Conservation (phyloP, 2,113 vertebrate species). For the Chlamydotis undulata region DNA sequence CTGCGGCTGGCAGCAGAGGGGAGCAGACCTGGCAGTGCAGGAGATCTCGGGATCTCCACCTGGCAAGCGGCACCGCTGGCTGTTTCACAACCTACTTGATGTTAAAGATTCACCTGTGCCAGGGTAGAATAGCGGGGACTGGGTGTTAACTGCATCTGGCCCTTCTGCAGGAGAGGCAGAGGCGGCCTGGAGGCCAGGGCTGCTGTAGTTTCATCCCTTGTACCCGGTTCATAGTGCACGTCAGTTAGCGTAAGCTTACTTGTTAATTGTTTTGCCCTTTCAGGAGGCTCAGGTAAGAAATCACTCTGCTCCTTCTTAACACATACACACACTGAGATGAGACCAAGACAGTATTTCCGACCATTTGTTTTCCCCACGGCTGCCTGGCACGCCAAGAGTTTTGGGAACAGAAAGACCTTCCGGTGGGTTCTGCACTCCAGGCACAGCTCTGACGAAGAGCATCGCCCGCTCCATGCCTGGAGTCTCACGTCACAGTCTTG, state of each 20-base stretch:
- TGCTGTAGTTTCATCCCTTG: constrained; percentile 26
- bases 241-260: background rate
- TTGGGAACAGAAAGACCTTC: background rate
- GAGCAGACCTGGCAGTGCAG: background rate
- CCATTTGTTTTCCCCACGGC: background rate
- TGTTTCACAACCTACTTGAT: background rate
- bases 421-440: background rate
- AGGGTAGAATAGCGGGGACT: background rate
- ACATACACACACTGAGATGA: background rate
- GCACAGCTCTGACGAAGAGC: background rate
- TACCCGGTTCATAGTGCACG: background rate
- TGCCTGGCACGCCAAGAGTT: background rate
- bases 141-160: background rate
- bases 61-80: background rate
- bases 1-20: background rate
- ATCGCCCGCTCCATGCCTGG: background rate
- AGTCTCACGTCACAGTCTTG: background rate
- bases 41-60: background rate
- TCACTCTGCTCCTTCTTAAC: constrained; percentile 27
- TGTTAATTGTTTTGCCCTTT: constrained; percentile 11
- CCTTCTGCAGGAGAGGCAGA: background rate
- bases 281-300: constrained; percentile 27
- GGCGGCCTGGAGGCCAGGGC: background rate
- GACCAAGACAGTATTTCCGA: background rate
- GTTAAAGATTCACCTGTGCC: background rate